phyloP scores from a whole-genome alignment of 2,113 vertebrate species.

The Ramphastos sulfuratus region DNA sequence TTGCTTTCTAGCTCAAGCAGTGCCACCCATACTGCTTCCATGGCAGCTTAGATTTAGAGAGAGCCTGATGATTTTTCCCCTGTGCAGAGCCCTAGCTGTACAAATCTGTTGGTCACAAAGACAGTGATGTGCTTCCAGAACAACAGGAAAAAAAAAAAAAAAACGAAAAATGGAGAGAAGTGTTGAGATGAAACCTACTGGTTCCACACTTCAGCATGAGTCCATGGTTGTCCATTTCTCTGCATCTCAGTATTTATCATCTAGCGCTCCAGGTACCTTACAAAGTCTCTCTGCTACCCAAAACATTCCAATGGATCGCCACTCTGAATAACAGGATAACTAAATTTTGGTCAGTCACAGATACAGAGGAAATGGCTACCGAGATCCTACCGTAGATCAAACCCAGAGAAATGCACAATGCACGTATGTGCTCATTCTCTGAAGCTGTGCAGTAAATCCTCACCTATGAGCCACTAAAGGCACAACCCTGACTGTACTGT shows the following conservation, averaged over 20 bases:
- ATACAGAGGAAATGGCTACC: neutral
- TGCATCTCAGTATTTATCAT: neutral
- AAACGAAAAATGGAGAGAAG: neutral
- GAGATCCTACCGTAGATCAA: neutral
- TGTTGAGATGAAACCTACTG: neutral
- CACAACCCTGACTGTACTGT: neutral
- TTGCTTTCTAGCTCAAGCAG: neutral
- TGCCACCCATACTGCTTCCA: neutral
- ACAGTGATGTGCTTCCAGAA: neutral
- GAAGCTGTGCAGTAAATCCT: neutral
- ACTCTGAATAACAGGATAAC: neutral
- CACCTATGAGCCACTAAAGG: neutral
- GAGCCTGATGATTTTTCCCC: neutral
- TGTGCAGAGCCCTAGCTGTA: neutral
- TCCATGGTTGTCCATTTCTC: fast-evolving
- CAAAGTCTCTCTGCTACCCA: neutral
- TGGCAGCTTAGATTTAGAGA: neutral
- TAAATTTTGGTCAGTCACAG: neutral
- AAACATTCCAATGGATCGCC: neutral
- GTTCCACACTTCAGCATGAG: neutral
- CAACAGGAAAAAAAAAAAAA: neutral
- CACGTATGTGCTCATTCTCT: neutral
- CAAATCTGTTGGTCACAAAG: neutral
- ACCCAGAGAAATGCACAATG: neutral
- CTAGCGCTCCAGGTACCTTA: neutral